These are phyloP conservation scores for Machimus rusticus DNA, from an alignment of 2,888 invertebrate genomes.

Conservation along the genomic window DNA sequence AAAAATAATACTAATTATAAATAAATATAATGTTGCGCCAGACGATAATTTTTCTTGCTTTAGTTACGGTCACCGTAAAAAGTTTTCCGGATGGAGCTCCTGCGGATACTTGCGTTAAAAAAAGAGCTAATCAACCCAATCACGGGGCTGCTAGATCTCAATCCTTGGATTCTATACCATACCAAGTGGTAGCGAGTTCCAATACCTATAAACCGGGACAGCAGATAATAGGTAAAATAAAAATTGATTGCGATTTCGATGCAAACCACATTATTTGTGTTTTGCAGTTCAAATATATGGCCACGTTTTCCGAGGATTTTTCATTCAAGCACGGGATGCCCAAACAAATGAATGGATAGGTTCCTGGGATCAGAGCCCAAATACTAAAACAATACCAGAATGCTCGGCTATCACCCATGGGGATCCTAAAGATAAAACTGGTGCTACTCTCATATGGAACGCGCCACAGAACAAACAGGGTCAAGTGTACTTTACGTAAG, in stretches of 20 bases:
- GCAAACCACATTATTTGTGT: not conserved
- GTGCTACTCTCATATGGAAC: slow-evolving; percentile 77
- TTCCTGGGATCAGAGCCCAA: slow-evolving; percentile 74
- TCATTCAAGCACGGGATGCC: slow-evolving; percentile 80
- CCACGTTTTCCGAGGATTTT: slow-evolving; percentile 79
- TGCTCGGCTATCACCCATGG: slow-evolving; percentile 82
- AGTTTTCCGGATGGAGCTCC: slow-evolving; percentile 84
- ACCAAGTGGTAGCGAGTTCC: slow-evolving; percentile 72
- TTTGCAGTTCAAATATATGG: slow-evolving; percentile 56
- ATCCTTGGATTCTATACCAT: slow-evolving; percentile 71
- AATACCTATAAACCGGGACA: slow-evolving; percentile 73
- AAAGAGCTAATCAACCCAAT: slow-evolving; percentile 76
- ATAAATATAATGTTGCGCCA: slow-evolving; percentile 4
- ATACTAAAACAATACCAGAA: slow-evolving; percentile 79
- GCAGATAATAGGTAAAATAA: slow-evolving; percentile 71
- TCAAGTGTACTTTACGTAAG: slow-evolving; percentile 84
- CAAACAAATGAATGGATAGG: slow-evolving; percentile 79
- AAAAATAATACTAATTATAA: no score
- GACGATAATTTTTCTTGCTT: slow-evolving; percentile 56
- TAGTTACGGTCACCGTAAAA: slow-evolving; percentile 58
- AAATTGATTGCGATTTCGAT: not conserved
- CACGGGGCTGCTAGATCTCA: slow-evolving; percentile 78
- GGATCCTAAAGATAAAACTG: slow-evolving; percentile 76
- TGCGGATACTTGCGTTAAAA: slow-evolving; percentile 81
- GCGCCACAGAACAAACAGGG: slow-evolving; percentile 74